Conservation (phyloP, 2,113 vertebrate genomes). For the Neolamprologus sp. region DNA sequence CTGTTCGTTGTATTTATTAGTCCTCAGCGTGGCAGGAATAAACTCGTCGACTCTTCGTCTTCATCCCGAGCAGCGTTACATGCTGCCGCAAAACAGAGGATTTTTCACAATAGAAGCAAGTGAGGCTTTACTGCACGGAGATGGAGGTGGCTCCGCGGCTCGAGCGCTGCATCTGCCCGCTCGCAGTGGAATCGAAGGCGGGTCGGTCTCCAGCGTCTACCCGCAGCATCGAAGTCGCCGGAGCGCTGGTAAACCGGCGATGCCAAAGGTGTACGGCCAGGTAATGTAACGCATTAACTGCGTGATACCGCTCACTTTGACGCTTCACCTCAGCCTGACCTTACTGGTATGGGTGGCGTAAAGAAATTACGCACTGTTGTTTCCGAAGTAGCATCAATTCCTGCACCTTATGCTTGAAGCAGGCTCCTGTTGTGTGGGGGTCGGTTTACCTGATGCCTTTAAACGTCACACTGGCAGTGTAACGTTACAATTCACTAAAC, state of each 20-base stretch:
- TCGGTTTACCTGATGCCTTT: neutral
- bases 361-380: neutral
- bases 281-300: slow-evolving; percentile 34
- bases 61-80: slow-evolving; percentile 42
- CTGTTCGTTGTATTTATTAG: slow-evolving; percentile 34
- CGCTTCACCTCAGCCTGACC: neutral
- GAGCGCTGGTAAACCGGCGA: slow-evolving; percentile 48
- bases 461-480: neutral
- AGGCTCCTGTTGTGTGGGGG: neutral
- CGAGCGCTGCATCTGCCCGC: slow-evolving; percentile 40
- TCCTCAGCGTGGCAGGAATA: slow-evolving; percentile 25
- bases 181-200: slow-evolving; percentile 24
- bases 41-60: slow-evolving; percentile 54
- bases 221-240: slow-evolving; percentile 58
- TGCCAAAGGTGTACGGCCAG: slow-evolving; percentile 74
- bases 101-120: slow-evolving; percentile 51
- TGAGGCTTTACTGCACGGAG: slow-evolving; percentile 4
- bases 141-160: slow-evolving; percentile 50
- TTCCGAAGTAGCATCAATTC: neutral
- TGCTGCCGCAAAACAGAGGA: slow-evolving; percentile 61
- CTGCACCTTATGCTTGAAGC: neutral
- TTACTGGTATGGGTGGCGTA: neutral
- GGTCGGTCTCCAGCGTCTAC: slow-evolving; percentile 8
- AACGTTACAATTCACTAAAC: neutral
- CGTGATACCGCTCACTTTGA: neutral